phyloP scores from a whole-genome alignment of 2,888 invertebrate genomes.

The Drosophila macrospina region DNA sequence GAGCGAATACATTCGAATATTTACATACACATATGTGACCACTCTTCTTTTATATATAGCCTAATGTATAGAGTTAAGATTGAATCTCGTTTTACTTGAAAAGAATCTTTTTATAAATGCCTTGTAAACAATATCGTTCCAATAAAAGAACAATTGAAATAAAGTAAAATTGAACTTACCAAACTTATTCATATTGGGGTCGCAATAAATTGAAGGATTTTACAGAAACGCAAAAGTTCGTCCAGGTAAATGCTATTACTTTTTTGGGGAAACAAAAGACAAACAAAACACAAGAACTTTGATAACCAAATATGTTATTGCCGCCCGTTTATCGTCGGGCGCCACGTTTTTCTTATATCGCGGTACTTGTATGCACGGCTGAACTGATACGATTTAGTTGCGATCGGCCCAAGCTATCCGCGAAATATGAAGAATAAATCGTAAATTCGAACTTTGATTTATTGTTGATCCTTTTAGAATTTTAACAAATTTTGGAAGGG shows the following conservation, averaged over 20 bases:
- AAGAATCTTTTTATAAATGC: constrained; percentile 32
- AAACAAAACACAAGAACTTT: constrained; percentile 62
- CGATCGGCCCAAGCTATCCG: constrained; percentile 58
- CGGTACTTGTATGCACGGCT: constrained; percentile 51
- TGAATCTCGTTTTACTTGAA: constrained; percentile 18
- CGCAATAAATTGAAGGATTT: constrained; percentile 14
- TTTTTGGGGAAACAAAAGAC: constrained; percentile 46
- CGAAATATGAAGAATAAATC: constrained; percentile 73
- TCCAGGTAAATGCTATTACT: constrained; percentile 6
- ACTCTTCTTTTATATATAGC: constrained; percentile 28
- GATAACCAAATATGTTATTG: constrained; percentile 64
- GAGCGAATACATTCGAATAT: constrained; percentile 25
- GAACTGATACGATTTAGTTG: constrained; percentile 50
- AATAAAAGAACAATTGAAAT: constrained; percentile 35
- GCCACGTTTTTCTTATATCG: constrained; percentile 54
- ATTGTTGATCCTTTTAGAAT: constrained; percentile 79
- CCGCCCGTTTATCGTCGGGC: constrained; percentile 66
- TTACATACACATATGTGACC: constrained; percentile 19
- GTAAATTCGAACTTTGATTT: constrained; percentile 73
- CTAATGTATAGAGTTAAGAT: constrained; percentile 49
- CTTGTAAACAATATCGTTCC: constrained; percentile 34
- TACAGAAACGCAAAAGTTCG: not conserved
- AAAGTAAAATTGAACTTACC: constrained; percentile 57
- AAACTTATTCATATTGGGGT: constrained; percentile 69
- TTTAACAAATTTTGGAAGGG: constrained; percentile 74